Conservation (phyloP, 2,888 invertebrate species). For the Parnassius mnemosyne region DNA sequence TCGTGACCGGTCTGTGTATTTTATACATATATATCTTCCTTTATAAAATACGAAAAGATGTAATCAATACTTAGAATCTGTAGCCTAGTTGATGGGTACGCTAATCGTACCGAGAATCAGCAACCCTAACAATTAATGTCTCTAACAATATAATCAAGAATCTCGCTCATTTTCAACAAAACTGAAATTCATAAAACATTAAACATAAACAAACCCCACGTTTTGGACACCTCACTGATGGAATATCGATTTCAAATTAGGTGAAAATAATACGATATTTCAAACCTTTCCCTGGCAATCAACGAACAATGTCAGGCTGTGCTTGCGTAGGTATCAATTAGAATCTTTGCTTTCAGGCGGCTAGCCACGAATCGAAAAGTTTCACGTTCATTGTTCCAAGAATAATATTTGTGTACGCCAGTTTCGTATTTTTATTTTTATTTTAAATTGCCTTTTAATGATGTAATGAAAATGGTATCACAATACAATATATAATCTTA, state of each 20-base stretch:
- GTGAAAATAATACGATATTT: slow-evolving; percentile 17
- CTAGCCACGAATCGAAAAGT: slow-evolving; percentile 9
- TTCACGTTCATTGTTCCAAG: slow-evolving; percentile 19
- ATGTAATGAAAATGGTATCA: too few species aligned
- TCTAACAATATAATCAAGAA: too few species aligned
- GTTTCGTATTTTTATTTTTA: background rate
- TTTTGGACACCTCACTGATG: slow-evolving; percentile 11
- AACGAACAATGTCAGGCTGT: slow-evolving; percentile 20
- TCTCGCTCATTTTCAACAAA: background rate
- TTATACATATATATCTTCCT: too few species aligned
- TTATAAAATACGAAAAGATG: too few species aligned
- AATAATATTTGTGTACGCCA: background rate
- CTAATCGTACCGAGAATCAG: too few species aligned
- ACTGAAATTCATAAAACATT: slow-evolving; percentile 5
- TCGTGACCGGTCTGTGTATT: too few species aligned
- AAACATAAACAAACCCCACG: background rate
- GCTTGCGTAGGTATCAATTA: slow-evolving; percentile 17
- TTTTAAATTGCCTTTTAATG: background rate
- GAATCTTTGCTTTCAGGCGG: slow-evolving; percentile 14
- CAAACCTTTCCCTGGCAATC: slow-evolving; percentile 19
- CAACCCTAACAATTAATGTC: too few species aligned
- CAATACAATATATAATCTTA: too few species aligned
- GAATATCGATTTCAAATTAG: slow-evolving; percentile 26
- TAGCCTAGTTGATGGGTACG: too few species aligned
- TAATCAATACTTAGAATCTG: too few species aligned